phyloP scores from a whole-genome alignment of 2,888 invertebrate species.

The Monochamus alternatus region DNA sequence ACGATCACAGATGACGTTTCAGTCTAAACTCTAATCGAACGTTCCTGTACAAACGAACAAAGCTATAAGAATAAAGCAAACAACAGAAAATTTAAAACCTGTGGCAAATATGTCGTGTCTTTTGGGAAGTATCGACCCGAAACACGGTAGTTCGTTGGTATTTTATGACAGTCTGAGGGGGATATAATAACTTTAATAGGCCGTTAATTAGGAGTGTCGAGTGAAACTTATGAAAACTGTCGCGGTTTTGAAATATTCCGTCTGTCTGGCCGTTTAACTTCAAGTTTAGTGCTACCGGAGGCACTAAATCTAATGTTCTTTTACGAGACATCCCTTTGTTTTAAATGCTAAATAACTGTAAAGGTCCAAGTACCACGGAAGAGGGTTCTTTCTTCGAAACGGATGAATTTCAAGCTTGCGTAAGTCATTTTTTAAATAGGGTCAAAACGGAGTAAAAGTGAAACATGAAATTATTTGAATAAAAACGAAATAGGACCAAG shows the following conservation, averaged over 20 bases:
- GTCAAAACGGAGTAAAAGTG: no score
- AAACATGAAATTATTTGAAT: no score
- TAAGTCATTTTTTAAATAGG: no score
- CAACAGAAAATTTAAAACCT: no score
- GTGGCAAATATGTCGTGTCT: neutral
- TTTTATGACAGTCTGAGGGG: constrained; percentile 11
- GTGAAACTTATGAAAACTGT: constrained; percentile 51
- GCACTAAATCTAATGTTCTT: constrained; percentile 30
- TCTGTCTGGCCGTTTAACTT: constrained; percentile 28
- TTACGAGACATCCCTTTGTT: constrained; percentile 19
- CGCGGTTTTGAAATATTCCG: constrained; percentile 46
- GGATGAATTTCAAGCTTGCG: neutral
- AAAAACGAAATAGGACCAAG: no score
- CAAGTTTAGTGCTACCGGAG: constrained; percentile 19
- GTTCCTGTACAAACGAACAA: no score
- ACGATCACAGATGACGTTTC: no score
- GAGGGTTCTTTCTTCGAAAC: neutral
- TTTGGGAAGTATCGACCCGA: neutral
- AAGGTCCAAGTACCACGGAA: neutral
- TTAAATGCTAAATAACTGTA: constrained; percentile 1
- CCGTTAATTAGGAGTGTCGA: constrained; percentile 40
- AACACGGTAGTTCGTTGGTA: neutral
- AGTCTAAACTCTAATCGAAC: no score
- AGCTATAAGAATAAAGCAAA: no score
- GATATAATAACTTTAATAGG: constrained; percentile 30